Evolutionary conservation across 2,797 vertebrate species (phyloP).

Genomic region (Coranthus polyacanthus): DNA sequence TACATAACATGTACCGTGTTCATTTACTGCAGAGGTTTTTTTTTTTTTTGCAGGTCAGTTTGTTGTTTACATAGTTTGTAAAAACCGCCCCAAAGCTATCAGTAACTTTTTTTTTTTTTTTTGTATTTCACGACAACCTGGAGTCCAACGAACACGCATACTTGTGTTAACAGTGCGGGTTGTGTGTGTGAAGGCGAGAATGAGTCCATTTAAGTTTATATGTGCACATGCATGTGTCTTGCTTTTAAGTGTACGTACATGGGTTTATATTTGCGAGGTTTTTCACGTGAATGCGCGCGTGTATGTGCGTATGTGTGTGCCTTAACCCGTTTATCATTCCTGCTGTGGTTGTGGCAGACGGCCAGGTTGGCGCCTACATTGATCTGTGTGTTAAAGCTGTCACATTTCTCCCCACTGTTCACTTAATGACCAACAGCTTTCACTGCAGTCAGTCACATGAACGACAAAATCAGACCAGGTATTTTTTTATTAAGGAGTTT

Average conservation of each 20-base stretch:
- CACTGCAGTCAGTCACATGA: constrained; percentile 17
- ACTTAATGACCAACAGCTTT: constrained; percentile 39
- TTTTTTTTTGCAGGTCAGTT: constrained; percentile 1
- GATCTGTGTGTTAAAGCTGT: constrained; percentile 44
- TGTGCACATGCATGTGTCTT: background rate
- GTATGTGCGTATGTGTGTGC: constrained; percentile 7
- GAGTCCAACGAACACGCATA: background rate
- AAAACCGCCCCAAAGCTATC: background rate
- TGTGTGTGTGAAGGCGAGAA: constrained; percentile 1
- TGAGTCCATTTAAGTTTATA: constrained; percentile 14
- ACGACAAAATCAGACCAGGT: background rate
- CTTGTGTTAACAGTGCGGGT: constrained; percentile 16
- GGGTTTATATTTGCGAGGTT: constrained; percentile 5
- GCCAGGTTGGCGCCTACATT: constrained; percentile 30
- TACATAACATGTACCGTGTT: too few species aligned
- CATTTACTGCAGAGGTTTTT: background rate
- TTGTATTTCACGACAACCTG: background rate
- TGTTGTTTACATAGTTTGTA: background rate
- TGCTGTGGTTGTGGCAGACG: constrained; percentile 30
- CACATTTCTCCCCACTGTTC: constrained; percentile 11
- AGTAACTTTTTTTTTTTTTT: background rate
- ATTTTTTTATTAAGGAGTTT: background rate
- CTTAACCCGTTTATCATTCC: constrained; percentile 19
- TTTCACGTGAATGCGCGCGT: background rate
- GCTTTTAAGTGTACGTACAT: background rate